Conservation (phyloP, 2,113 vertebrate species). For the Scomber scombrus region DNA sequence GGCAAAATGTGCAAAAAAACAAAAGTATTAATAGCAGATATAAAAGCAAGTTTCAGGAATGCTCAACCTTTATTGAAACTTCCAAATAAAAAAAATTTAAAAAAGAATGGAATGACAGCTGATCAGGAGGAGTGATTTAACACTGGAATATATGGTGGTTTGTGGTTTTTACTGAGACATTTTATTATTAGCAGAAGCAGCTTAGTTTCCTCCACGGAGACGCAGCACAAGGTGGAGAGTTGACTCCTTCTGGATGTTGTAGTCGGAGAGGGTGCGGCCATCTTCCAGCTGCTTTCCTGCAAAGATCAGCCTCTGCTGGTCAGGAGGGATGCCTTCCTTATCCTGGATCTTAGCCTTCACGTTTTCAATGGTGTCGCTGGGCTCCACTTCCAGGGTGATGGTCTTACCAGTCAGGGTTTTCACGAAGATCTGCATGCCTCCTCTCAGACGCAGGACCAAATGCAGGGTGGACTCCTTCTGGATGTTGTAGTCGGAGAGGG, state of each 20-base stretch:
- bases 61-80: constrained; percentile 30
- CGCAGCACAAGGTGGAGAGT: constrained; percentile 52
- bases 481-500: too few species aligned
- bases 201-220: constrained; percentile 47
- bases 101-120: background rate
- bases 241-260: too few species aligned
- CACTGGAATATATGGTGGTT: background rate
- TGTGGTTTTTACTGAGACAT: background rate
- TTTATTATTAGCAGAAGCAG: background rate
- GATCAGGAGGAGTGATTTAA: background rate
- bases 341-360: constrained; percentile 47
- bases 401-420: too few species aligned
- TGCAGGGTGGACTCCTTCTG: too few species aligned
- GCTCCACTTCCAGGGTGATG: constrained; percentile 4
- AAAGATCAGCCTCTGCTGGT: too few species aligned
- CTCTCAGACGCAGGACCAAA: too few species aligned
- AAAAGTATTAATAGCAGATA: background rate
- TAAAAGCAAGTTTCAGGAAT: constrained; percentile 8
- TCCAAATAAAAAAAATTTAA: background rate
- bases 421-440: too few species aligned
- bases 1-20: background rate
- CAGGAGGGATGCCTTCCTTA: background rate
- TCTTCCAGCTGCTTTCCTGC: too few species aligned
- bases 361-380: constrained; percentile 37
- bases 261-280: too few species aligned